Conservation (phyloP, 2,888 invertebrate species). For the Phaedon cochleariae region DNA sequence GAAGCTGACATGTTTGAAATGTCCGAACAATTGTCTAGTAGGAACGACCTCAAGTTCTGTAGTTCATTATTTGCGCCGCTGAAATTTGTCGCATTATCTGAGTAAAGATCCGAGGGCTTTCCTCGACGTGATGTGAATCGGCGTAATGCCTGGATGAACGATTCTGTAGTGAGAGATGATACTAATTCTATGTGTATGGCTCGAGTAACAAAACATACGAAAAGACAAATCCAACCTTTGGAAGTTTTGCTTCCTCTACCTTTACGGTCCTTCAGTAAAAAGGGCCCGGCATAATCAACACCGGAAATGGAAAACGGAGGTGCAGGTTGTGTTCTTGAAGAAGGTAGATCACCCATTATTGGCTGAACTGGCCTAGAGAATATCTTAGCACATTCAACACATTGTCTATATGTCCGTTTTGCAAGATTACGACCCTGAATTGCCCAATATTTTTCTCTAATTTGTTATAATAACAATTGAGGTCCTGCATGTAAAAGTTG, state of each 20-base stretch:
- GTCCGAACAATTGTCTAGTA: no score
- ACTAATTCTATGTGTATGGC: conserved; percentile 9
- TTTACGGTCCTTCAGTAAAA: conserved; percentile 29
- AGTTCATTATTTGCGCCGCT: neutral
- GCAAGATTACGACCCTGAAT: no score
- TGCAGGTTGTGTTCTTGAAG: neutral
- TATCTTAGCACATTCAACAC: conserved; percentile 30
- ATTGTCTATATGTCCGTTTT: no score
- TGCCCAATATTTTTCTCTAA: conserved; percentile 42
- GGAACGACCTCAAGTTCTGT: no score
- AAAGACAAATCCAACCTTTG: neutral
- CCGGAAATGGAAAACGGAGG: conserved; percentile 30
- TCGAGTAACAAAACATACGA: conserved; percentile 4
- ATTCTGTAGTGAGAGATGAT: neutral
- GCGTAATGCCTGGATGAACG: no score
- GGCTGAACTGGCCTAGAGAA: conserved; percentile 3
- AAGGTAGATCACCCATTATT: neutral
- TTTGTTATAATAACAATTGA: conserved; percentile 24
- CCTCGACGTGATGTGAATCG: no score
- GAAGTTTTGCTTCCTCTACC: no score
- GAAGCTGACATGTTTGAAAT: no score
- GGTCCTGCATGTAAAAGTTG: conserved; percentile 35
- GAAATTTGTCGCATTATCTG: conserved; percentile 3
- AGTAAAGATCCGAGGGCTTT: neutral
- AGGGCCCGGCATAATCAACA: conserved; percentile 43